Percentiles rank a stretch among this genome's conserved stretches.
These are phyloP conservation scores for Taeniopygia guttata DNA, from an alignment of 2,797 vertebrate species.

Conservation along the genomic window DNA sequence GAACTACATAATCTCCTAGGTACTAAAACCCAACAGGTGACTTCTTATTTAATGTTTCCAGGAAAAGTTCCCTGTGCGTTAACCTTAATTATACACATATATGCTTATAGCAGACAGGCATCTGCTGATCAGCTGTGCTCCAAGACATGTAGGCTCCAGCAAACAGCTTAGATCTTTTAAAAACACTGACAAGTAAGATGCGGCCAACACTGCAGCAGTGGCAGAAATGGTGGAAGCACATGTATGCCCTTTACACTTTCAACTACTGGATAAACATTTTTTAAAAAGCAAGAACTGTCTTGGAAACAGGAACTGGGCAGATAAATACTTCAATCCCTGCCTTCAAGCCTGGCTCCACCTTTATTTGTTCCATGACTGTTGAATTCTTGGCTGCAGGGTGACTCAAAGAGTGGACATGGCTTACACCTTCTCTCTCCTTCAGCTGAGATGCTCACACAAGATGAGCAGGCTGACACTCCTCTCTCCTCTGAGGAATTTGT, in stretches of 20 bases:
- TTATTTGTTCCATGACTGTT: not conserved
- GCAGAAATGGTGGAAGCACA: not conserved
- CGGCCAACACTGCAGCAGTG: not conserved
- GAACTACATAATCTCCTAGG: not conserved
- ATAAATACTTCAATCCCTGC: not conserved
- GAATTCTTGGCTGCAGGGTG: not conserved
- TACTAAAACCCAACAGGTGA: not conserved
- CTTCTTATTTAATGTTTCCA: not conserved
- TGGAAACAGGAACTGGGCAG: not conserved
- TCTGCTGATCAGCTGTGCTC: conserved; percentile 22
- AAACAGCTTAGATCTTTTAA: not conserved
- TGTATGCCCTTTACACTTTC: not conserved
- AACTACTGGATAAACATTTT: not conserved
- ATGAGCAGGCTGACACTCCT: not conserved
- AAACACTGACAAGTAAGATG: not conserved
- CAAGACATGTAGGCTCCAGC: not conserved
- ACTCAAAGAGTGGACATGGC: not conserved
- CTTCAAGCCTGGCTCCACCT: not conserved
- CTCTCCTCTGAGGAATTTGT: not conserved
- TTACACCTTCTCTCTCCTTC: not conserved
- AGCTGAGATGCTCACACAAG: not conserved
- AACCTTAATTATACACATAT: not conserved
- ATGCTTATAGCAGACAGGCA: not conserved
- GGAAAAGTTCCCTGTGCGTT: not conserved
- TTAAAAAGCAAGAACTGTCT: not conserved